These are phyloP conservation scores for Phrynocephalus forsythii DNA, from an alignment of 2,797 vertebrate species.

Conservation along the genomic window DNA sequence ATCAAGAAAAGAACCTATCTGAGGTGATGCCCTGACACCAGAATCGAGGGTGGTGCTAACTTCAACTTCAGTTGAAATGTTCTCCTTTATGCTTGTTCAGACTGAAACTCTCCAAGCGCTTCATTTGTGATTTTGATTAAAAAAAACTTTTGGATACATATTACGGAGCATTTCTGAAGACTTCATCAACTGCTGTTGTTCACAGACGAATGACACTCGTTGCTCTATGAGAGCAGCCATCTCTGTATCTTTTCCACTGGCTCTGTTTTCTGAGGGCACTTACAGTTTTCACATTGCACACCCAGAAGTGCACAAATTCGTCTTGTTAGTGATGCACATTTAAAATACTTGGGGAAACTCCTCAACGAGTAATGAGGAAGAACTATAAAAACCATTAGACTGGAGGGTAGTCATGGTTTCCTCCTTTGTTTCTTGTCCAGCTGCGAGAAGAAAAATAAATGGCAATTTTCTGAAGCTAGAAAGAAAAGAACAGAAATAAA, in stretches of 20 bases:
- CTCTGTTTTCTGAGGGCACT: background rate
- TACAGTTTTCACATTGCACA: background rate
- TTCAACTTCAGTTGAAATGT: background rate
- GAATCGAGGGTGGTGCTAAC: background rate
- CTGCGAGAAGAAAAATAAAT: background rate
- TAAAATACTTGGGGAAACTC: background rate
- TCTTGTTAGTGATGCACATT: background rate
- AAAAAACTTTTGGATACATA: background rate
- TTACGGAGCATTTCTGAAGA: background rate
- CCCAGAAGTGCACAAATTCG: background rate
- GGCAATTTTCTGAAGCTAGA: background rate
- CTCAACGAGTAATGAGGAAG: background rate
- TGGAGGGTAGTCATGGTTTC: background rate
- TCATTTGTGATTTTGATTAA: background rate
- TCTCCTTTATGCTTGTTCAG: no score
- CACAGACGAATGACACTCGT: background rate
- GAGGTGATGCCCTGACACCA: background rate
- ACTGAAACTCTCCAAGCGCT: background rate
- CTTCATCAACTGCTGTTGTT: background rate
- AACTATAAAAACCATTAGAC: background rate
- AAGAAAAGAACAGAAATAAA: background rate
- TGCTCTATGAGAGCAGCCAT: background rate
- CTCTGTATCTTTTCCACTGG: background rate
- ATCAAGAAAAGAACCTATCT: background rate
- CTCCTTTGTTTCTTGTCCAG: background rate